Evolutionary conservation across 92 coral and sea anemone genomes (phyloP).

Genomic region (Palythoa grandiflora): DNA sequence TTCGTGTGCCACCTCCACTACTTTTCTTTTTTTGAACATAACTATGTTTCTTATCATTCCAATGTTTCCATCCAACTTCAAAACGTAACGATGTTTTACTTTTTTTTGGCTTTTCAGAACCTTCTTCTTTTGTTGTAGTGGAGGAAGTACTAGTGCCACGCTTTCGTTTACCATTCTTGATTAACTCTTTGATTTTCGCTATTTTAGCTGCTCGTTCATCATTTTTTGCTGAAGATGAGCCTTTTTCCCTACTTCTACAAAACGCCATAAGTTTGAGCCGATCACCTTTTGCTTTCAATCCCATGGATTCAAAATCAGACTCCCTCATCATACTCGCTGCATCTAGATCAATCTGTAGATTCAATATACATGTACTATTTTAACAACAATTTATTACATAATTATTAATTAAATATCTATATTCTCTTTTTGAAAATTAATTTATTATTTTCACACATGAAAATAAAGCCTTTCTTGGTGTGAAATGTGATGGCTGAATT

Average conservation of each 20-base stretch:
- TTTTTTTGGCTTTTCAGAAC: conserved; percentile 3
- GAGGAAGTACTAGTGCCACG: neutral
- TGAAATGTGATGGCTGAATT: neutral
- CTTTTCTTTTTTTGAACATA: conserved; percentile 24
- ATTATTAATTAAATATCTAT: neutral
- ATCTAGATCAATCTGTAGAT: conserved; percentile 10
- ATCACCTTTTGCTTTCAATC: neutral
- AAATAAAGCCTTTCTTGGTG: neutral
- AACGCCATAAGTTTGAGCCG: neutral
- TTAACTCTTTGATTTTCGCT: conserved; percentile 7
- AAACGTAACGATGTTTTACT: conserved; percentile 3
- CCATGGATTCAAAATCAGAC: neutral
- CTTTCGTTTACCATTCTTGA: neutral
- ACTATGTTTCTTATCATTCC: neutral
- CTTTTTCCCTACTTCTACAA: conserved; percentile 2
- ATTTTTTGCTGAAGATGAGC: conserved; percentile 1
- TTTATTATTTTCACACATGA: neutral
- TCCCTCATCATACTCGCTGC: conserved; percentile 4
- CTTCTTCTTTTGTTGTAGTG: conserved; percentile 3
- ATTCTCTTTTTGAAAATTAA: neutral
- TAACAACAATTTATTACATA: neutral
- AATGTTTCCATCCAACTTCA: neutral
- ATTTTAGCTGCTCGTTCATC: neutral
- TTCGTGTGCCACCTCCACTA: conserved; percentile 10
- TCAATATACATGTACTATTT: neutral